These are phyloP conservation scores for Pantherophis guttatus DNA, from an alignment of 2,113 vertebrate species.

Conservation along the genomic window DNA sequence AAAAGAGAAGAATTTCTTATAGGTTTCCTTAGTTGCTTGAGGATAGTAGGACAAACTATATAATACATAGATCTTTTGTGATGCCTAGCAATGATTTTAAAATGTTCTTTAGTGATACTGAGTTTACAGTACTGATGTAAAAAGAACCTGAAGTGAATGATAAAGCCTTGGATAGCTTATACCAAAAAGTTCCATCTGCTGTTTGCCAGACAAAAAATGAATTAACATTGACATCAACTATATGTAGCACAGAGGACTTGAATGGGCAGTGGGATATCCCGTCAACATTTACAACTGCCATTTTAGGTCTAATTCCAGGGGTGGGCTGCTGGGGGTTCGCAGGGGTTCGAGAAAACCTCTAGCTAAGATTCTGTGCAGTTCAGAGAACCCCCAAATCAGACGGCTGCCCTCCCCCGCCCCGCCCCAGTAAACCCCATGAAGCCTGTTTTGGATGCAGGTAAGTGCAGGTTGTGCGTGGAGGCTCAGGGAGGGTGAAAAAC, in stretches of 20 bases:
- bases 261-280: not conserved
- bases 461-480: too few species aligned
- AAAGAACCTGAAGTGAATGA: not conserved
- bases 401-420: too few species aligned
- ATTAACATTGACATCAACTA: not conserved
- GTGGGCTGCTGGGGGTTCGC: too few species aligned
- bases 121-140: not conserved
- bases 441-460: too few species aligned
- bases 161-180: not conserved
- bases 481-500: too few species aligned
- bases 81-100: not conserved
- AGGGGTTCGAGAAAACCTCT: too few species aligned
- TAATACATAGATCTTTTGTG: not conserved
- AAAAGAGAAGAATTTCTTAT: not conserved
- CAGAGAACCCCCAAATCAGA: too few species aligned
- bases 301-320: not conserved
- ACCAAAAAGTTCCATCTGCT: not conserved
- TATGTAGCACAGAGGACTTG: not conserved
- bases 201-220: not conserved
- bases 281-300: not conserved
- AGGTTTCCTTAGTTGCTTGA: not conserved
- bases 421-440: too few species aligned
- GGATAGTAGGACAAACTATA: not conserved
- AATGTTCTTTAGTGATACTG: not conserved
- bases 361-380: too few species aligned